These are phyloP conservation scores for Lasiurus borealis DNA, from an alignment of 2,113 vertebrate genomes.

Conservation along the genomic window DNA sequence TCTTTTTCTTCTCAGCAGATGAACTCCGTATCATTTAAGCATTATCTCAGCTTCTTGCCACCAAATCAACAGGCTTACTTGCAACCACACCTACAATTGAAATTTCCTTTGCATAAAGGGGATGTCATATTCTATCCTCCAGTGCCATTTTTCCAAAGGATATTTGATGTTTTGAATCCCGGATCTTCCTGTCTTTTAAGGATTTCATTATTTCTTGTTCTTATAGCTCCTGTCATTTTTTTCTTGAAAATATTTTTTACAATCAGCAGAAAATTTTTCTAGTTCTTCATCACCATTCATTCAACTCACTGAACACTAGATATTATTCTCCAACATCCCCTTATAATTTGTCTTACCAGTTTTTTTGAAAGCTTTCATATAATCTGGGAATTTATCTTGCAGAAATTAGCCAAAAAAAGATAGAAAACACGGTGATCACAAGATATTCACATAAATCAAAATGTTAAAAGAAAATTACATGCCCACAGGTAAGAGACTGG, in stretches of 20 bases:
- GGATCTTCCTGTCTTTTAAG: background rate
- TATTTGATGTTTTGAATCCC: background rate
- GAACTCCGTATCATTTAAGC: background rate
- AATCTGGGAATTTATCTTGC: background rate
- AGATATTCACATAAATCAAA: background rate
- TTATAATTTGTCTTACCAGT: background rate
- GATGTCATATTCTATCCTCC: background rate
- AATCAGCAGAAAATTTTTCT: background rate
- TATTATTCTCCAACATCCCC: background rate
- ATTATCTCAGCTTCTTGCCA: background rate
- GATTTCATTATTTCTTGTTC: background rate
- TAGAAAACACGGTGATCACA: background rate
- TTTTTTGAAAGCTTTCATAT: background rate
- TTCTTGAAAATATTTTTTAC: constrained; percentile 44
- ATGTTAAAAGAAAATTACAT: background rate
- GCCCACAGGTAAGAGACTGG: background rate
- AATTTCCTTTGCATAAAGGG: background rate
- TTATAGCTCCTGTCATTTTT: background rate
- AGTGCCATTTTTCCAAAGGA: background rate
- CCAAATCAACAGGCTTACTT: background rate
- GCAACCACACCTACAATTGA: background rate
- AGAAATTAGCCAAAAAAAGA: background rate
- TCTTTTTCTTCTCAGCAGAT: background rate
- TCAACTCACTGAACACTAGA: background rate
- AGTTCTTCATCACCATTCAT: background rate